Evolutionary conservation across 1,140 invertebrate genomes (phyloP).

Genomic region (Conus betulinus): DNA sequence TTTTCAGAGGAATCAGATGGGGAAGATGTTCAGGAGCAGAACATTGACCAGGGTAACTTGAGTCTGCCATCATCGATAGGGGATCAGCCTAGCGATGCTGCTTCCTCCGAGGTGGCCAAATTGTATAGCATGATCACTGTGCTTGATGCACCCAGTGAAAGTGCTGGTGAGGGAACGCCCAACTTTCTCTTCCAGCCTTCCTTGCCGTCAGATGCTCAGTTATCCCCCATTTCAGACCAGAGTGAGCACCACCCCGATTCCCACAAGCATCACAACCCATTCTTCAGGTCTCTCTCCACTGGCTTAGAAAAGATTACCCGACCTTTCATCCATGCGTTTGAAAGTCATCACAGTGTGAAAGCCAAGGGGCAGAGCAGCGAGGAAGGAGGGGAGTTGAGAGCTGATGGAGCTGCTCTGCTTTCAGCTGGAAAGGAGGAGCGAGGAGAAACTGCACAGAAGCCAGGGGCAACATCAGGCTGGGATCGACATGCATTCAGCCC

Average conservation of each 20-base stretch:
- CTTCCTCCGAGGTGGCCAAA: not conserved
- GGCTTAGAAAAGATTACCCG: constrained; percentile 35
- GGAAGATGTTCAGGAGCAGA: constrained; percentile 29
- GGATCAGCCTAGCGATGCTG: no score
- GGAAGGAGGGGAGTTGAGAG: not conserved
- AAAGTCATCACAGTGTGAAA: not conserved
- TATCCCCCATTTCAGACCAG: not conserved
- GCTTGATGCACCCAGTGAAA: constrained; percentile 17
- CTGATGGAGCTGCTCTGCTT: not conserved
- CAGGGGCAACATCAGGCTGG: not conserved
- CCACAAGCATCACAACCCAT: not conserved
- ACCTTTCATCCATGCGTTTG: constrained; percentile 26
- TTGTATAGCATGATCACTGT: not conserved
- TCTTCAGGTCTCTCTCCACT: not conserved
- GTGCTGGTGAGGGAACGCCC: not conserved
- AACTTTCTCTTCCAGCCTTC: not conserved
- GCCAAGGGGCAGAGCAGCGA: not conserved
- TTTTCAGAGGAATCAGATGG: constrained; percentile 63
- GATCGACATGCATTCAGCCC: not conserved
- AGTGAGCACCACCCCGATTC: not conserved
- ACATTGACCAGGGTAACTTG: not conserved
- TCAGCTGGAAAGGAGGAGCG: not conserved
- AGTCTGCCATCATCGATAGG: not conserved
- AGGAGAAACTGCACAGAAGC: not conserved
- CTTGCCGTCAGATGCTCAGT: not conserved